Evolutionary conservation across 2,797 vertebrate genomes (phyloP), one percentile per base, ranked within the genome.

Genomic region (Lutjanus campechanus): DNA sequence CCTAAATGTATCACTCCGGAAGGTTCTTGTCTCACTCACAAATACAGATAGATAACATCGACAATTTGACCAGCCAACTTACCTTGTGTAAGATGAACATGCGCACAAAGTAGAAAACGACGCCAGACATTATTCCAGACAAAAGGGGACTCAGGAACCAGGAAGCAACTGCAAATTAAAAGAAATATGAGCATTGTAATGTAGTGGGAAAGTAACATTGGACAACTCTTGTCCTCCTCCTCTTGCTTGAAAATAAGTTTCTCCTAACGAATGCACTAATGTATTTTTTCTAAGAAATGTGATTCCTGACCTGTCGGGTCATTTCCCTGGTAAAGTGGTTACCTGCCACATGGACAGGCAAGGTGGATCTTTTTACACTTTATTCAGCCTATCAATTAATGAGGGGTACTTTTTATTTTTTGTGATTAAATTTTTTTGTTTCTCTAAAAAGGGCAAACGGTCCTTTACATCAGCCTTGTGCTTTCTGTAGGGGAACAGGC

Each of bases 91-190:
- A 95, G 82, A 99, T 99, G 95, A 99, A 96, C 73, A 90, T 92
- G 29, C 94, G 96, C 82, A 99, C 97, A 1, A 99, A 91, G 95
- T 97, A 98, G 94, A 99, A 99, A 73, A 99, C 95, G 78, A 97
- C 0, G 22, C 93, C 98, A 58, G 98, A 99, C 97, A 97, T 99
- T 81, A 98, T 94, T 79, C 98, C 98, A 54, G 98, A 99, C 71
- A 99, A 95, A 55, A 99, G 95, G 1, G 98, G 98, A 3, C 98
- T 99, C 86, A 99, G 93, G 93, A 99, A 99, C 98, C 98, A 99
- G 78, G 98, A 99, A 69, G 84, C 89, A 92, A 99, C 98, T 99
- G 92, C 46, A 85, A 93, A 88, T 22, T 16, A 81, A 58, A 58
- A 77, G 10, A 80, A 70, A 74, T 0, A 72, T 2, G 15, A 56